phyloP scores from a whole-genome alignment of 2,797 vertebrate genomes.

The Pitangus sulphuratus region DNA sequence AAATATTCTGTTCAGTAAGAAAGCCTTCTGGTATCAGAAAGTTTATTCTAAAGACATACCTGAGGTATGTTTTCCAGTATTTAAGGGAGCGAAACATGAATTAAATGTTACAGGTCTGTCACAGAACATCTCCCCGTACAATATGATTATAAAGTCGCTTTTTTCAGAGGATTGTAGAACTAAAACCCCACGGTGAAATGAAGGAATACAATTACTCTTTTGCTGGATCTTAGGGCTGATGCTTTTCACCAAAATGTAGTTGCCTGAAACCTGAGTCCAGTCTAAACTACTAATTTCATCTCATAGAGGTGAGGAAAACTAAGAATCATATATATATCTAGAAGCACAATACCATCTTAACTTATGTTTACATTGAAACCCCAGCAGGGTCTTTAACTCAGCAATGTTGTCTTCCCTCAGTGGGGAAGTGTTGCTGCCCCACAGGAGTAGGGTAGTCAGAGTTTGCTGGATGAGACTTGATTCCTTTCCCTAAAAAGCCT shows the following conservation, averaged over 20 bases:
- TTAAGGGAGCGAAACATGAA: background rate
- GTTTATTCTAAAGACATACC: slow-evolving; percentile 3
- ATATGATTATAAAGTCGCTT: background rate
- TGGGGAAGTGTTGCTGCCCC: background rate
- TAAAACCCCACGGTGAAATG: background rate
- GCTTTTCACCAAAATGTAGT: background rate
- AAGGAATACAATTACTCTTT: background rate
- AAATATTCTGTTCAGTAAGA: slow-evolving; percentile 39
- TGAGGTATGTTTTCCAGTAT: background rate
- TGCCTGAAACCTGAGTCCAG: background rate
- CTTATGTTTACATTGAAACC: background rate
- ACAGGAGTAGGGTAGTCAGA: background rate
- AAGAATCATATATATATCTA: background rate
- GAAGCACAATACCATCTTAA: background rate
- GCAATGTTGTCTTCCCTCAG: background rate
- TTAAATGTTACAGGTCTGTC: background rate
- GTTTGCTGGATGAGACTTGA: background rate
- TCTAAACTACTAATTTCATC: background rate
- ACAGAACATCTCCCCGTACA: background rate
- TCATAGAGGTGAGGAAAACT: background rate
- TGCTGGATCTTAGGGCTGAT: background rate
- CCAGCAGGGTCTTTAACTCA: background rate
- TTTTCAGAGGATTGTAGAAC: background rate
- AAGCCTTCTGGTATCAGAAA: background rate
- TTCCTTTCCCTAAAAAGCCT: background rate